Evolutionary conservation across 92 coral and sea anemone species (phyloP), one percentile per base, ranked within the genome.

Genomic region (Actinostola sp.): DNA sequence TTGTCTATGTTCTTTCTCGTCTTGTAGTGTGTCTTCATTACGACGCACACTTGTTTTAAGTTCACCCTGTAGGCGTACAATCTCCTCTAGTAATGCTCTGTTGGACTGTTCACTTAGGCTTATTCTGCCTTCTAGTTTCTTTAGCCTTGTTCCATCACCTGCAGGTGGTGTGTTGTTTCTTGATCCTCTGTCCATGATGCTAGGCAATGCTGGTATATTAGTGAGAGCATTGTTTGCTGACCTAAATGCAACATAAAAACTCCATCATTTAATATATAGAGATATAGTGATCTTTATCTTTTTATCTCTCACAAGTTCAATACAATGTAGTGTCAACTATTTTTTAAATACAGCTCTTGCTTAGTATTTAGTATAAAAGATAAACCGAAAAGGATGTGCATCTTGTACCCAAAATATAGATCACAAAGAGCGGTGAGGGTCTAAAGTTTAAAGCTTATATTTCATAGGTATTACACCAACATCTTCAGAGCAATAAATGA

Each of bases 61-160:
- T 63, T 95, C 99, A 44, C 96, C 92, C 41, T 95, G 99, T 56
- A 95, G 86, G 0, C 93, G 74, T 28, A 89, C 97, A 23, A 95
- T 86, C 72, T 95, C 99, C 63, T 95, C 99, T 57, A 95, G 77
- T 8, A 95, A 85, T 8, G 97, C 91, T 68, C 93, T 79, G 83
- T 95, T 95, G 31, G 99, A 95, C 63, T 95, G 99, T 38, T 95
- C 99, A 61, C 89, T 92, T n/a, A 95, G 44, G 35, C 87, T 88
- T 3, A 95, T 61, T 51, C 99, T 77, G 5, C 97, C 84, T 58
- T 92, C 97, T 55, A 95, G 82, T 38, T 95, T 85, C 29, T 92
- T 71, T 10, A 88, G 35, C 31, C 97, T 86, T 19, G 72, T 82
- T 5, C 74, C 60, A 8, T 77, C 82, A 9, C 72, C 87, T 8